Conservation (phyloP, 2,888 invertebrate species). For the Chorisops tibialis region DNA sequence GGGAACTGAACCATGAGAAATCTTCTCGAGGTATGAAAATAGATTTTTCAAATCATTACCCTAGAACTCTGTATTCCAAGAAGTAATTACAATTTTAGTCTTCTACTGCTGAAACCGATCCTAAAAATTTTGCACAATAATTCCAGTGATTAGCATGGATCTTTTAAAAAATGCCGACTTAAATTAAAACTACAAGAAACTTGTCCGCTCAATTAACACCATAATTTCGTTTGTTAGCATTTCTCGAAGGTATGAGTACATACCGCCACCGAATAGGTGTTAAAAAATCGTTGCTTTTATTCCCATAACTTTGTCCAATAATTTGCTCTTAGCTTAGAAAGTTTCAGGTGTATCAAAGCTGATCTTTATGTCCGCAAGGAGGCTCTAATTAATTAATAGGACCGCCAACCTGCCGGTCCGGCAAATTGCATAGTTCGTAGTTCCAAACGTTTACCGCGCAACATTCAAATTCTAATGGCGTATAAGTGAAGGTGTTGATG, state of each 20-base stretch:
- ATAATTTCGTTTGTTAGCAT: slow-evolving; percentile 10
- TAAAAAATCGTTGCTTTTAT: slow-evolving; percentile 13
- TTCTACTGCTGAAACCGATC: too few species aligned
- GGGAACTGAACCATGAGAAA: too few species aligned
- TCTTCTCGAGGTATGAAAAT: too few species aligned
- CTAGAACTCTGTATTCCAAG: too few species aligned
- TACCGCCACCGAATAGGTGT: slow-evolving; percentile 5
- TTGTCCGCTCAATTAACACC: slow-evolving; percentile 22
- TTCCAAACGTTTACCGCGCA: too few species aligned
- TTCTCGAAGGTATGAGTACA: neutral
- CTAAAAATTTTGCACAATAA: slow-evolving; percentile 3
- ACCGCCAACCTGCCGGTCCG: neutral
- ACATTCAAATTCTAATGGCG: slow-evolving; percentile 7
- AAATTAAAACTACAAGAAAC: neutral
- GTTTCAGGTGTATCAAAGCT: slow-evolving; percentile 7
- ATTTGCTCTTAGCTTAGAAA: slow-evolving; percentile 9
- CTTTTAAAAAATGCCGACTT: slow-evolving; percentile 3
- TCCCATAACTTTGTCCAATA: slow-evolving; percentile 1
- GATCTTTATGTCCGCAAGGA: neutral
- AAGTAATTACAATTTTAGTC: too few species aligned
- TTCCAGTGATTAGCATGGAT: neutral
- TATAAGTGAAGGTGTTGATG: slow-evolving; percentile 10
- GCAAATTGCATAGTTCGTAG: too few species aligned
- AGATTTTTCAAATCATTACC: too few species aligned
- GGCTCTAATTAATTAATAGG: slow-evolving; percentile 24